Conservation (phyloP, 1,140 invertebrate species). For the Doryteuthis pealeii region DNA sequence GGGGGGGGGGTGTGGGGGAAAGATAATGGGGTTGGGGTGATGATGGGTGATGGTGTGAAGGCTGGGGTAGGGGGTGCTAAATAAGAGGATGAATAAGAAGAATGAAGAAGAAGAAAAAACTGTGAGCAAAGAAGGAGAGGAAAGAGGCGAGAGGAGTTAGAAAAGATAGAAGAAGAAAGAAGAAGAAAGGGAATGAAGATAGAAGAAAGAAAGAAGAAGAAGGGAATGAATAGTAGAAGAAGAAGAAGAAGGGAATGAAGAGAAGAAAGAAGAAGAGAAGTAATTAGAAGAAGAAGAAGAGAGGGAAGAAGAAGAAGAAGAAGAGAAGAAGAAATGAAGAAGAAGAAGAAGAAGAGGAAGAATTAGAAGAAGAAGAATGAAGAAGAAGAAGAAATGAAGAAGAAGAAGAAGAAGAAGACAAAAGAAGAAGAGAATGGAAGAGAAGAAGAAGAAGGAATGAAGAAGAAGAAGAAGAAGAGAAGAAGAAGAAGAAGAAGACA, state of each 20-base stretch:
- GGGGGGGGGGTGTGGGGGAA: no score
- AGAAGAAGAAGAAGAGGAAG: no score
- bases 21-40: no score
- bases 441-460: no score
- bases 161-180: slow-evolving; percentile 1
- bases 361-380: no score
- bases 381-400: no score
- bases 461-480: no score
- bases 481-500: no score
- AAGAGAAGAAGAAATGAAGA: not conserved
- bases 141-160: not conserved
- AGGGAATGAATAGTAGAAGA: no score
- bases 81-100: not conserved
- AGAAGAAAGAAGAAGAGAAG: not conserved
- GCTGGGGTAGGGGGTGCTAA: not conserved
- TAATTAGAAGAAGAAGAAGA: not conserved
- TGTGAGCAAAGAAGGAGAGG: not conserved
- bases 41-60: not conserved
- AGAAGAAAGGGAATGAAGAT: not conserved
- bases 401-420: no score
- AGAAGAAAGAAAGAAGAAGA: no score
- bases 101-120: slow-evolving; percentile 7
- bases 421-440: no score
- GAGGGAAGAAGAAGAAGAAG: not conserved
- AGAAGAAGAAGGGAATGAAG: not conserved